These are phyloP conservation scores for Acridotheres tristis DNA, from an alignment of 2,797 vertebrate genomes.

Conservation along the genomic window DNA sequence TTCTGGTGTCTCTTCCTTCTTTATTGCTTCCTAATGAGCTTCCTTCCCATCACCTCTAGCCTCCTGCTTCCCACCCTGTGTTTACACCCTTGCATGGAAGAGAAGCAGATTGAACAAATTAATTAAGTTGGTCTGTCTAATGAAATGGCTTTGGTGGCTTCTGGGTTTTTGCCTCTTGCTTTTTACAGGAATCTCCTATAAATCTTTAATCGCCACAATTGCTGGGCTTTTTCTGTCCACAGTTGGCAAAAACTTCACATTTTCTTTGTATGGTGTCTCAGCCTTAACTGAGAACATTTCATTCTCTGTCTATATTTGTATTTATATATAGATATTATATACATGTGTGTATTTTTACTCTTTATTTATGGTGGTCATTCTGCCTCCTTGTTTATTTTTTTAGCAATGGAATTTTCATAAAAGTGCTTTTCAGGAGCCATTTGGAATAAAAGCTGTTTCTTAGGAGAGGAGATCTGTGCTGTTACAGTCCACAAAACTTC, in stretches of 20 bases:
- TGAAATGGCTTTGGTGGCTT: neutral
- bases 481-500: neutral
- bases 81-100: neutral
- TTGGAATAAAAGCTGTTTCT: neutral
- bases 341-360: neutral
- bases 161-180: neutral
- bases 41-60: conserved; percentile 28
- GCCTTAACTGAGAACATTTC: conserved; percentile 13
- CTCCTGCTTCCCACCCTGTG: conserved; percentile 28
- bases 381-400: conserved; percentile 23
- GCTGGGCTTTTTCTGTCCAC: neutral
- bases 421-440: neutral
- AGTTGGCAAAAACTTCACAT: neutral
- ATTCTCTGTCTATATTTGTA: neutral
- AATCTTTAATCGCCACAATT: neutral
- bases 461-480: neutral
- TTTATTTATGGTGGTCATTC: neutral
- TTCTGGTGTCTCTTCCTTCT: conserved; percentile 37
- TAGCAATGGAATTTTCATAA: conserved; percentile 12
- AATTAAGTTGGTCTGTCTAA: conserved; percentile 25
- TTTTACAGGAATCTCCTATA: neutral
- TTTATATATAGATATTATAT: neutral
- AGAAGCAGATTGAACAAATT: conserved; percentile 10
- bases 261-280: neutral
- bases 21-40: conserved; percentile 73